Conservation (phyloP, 2,888 invertebrate species). For the Nomada flava region DNA sequence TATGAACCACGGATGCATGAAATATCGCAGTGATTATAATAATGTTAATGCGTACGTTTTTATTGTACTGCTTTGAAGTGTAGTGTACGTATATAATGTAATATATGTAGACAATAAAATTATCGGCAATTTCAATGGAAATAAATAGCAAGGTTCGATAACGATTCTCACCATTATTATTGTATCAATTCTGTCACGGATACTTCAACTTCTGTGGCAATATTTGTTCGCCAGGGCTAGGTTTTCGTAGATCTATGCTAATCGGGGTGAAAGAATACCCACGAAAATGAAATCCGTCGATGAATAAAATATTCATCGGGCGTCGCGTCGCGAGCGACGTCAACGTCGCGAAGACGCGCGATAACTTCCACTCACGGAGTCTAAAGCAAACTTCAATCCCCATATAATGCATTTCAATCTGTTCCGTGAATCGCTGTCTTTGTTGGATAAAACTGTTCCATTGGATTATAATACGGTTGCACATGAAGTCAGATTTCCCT, state of each 20-base stretch:
- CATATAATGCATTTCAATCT: conserved; percentile 18
- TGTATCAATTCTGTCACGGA: no score
- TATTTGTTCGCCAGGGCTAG: not conserved
- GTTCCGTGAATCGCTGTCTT: not conserved
- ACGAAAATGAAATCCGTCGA: not conserved
- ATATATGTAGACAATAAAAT: no score
- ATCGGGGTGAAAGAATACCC: not conserved
- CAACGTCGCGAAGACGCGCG: not conserved
- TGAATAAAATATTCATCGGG: conserved; percentile 29
- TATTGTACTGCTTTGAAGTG: no score
- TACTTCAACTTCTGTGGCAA: not conserved
- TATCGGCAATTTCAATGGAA: no score
- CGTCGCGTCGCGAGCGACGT: conserved; percentile 1
- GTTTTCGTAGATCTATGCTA: not conserved
- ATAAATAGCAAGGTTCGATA: no score
- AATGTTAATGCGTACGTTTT: no score
- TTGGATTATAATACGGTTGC: not conserved
- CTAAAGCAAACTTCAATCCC: conserved; percentile 13
- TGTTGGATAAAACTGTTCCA: conserved; percentile 1
- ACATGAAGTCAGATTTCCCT: not conserved
- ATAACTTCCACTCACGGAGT: conserved; percentile 1
- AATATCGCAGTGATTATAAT: no score
- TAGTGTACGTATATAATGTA: no score
- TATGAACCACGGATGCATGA: no score
- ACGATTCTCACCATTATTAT: no score